Base-by-base conservation (phyloP, 2,113 vertebrate species). In the Trachemys scripta region DNA sequence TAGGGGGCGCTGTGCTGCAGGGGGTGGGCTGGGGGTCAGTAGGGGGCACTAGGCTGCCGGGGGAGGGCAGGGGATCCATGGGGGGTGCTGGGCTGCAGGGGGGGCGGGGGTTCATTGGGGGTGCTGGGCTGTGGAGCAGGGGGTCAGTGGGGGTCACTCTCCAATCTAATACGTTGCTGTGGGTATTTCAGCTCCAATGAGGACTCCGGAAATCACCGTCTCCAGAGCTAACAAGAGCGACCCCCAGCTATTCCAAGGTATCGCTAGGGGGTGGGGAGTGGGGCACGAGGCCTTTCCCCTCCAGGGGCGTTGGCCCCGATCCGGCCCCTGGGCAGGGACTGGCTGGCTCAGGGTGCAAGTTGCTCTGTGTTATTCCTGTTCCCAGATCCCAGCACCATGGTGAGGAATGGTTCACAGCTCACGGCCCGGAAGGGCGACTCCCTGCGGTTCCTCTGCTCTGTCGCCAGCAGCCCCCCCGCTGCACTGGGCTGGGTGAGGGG, bases 401-500 rank as follows among this genome's bases (percentile, higher is more conserved):
- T 69, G 10, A 50, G 1, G 35, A 54, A 78, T 1, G 13, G 13
- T 38, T 6, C 42, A 1, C 2, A 8, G 2, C 59, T 95, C 80
- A 81, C 89, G n/a, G 92, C 20, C 53, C 56, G 29, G 82, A 57
- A 87, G 84, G 97, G 96, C 42, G 90, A 95, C 62, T 65, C 47
- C 27, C 88, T 98, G 45, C 5, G 1, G 45, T 79, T 98, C 14
- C 56, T 90, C 53, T 98, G 97, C 65, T 42, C 69, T 1, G 86
- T 82, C 0, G 82, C 94, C 2, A 80, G 96, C 87, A 24, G 24
- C 27, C 96, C 96, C 5, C 89, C 91, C 0, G 76, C 92, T 42
- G 54, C 4, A 0, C 57, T 94, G 80, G 86, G 45, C 75, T 98
- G 97, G 97, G 29, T 47, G 35, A 92, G 89, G 75, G 80, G 35